phyloP scores from a whole-genome alignment of 2,797 vertebrate species.

The Pipistrellus kuhlii region DNA sequence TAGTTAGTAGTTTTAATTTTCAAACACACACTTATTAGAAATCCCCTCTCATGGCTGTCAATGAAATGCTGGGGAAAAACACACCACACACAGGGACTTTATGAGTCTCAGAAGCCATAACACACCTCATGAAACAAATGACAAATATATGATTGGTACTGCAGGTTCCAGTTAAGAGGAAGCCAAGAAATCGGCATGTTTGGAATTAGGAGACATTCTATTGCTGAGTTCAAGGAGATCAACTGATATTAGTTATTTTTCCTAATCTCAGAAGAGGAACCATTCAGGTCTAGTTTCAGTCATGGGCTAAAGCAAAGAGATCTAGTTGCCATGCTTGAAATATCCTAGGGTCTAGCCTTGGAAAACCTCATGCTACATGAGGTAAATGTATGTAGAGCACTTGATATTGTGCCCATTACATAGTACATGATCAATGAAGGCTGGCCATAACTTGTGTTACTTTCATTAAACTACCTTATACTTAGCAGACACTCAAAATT shows the following conservation, averaged over 20 bases:
- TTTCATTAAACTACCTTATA: constrained; percentile 43
- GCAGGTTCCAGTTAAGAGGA: constrained; percentile 55
- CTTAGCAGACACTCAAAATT: constrained; percentile 28
- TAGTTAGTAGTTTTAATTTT: constrained; percentile 81
- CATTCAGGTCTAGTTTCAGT: neutral
- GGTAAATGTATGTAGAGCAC: neutral
- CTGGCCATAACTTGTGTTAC: constrained; percentile 3
- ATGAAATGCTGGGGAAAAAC: constrained; percentile 79
- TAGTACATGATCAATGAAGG: neutral
- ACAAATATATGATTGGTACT: constrained; percentile 88
- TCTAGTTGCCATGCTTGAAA: constrained; percentile 14
- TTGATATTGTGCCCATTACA: neutral
- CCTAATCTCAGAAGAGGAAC: constrained; percentile 18
- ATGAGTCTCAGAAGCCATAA: constrained; percentile 84
- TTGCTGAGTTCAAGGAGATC: neutral
- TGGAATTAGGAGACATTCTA: neutral
- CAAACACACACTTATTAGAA: constrained; percentile 76
- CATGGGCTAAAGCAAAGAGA: neutral
- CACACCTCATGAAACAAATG: constrained; percentile 74
- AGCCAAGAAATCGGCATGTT: neutral
- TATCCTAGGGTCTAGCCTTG: neutral
- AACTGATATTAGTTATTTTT: neutral
- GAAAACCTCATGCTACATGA: neutral
- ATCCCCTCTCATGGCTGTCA: constrained; percentile 83
- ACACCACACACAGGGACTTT: constrained; percentile 77